A percentile compares a stretch with the other conserved stretches of the same genome.
Conservation (phyloP, 2,797 vertebrate species). For the Acomys russatus region DNA sequence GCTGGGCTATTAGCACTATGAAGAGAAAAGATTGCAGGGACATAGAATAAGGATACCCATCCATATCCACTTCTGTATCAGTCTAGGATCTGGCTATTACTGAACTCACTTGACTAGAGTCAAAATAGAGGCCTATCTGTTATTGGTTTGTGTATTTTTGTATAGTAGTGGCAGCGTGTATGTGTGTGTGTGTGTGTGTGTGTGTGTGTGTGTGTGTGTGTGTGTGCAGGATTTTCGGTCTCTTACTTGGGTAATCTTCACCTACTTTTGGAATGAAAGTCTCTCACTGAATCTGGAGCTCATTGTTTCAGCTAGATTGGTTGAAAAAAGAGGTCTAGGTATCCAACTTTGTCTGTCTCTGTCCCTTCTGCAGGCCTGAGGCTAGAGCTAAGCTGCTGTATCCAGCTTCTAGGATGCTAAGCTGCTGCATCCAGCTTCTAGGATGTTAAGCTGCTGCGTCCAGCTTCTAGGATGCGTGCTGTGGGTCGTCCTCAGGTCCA, state of each 20-base stretch:
- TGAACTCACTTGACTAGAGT: neutral
- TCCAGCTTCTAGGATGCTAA: too few species aligned
- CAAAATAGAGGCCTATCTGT: neutral
- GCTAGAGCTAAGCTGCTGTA: neutral
- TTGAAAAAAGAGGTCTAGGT: fast-evolving
- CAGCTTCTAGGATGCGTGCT: neutral
- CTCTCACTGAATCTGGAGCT: neutral
- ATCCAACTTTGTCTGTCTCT: fast-evolving
- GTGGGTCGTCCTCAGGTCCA: too few species aligned
- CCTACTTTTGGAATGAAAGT: neutral
- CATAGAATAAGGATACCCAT: neutral
- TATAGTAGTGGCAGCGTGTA: neutral
- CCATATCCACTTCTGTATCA: neutral
- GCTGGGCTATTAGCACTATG: neutral
- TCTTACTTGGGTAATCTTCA: neutral
- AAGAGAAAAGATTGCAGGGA: neutral
- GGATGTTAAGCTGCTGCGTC: too few species aligned
- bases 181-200: neutral
- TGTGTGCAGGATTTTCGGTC: neutral
- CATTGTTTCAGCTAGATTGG: too few species aligned
- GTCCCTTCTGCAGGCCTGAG: too few species aligned
- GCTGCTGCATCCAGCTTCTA: too few species aligned
- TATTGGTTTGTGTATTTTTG: neutral
- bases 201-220: neutral
- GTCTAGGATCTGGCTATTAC: neutral